Percentiles rank a stretch among this genome's conserved stretches.
These are phyloP conservation scores for Eledona agricola DNA, from an alignment of 2,888 invertebrate species.

Conservation along the genomic window DNA sequence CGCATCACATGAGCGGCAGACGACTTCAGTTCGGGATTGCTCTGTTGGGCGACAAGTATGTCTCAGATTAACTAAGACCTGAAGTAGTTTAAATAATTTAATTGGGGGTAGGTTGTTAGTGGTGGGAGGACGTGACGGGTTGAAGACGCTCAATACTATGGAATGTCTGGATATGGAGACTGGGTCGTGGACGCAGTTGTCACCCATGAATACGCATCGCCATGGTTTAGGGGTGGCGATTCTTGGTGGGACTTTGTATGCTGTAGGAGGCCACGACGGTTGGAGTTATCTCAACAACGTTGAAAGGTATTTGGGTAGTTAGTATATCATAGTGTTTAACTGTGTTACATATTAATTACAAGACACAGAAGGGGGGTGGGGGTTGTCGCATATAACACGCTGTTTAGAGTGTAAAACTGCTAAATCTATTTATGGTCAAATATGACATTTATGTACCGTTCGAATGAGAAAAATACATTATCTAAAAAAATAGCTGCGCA, in stretches of 20 bases:
- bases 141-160: constrained; percentile 92
- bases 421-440: too few relatives aligned
- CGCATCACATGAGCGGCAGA: constrained; percentile 80
- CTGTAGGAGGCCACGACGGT: constrained; percentile 95
- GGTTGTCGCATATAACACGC: too few relatives aligned
- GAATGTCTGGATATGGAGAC: constrained; percentile 88
- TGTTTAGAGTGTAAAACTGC: too few relatives aligned
- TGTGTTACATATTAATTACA: too few relatives aligned
- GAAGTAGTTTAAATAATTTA: not conserved
- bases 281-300: constrained; percentile 95
- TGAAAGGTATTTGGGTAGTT: constrained; percentile 68
- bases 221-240: constrained; percentile 84
- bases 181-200: constrained; percentile 80
- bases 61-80: not conserved
- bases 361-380: too few relatives aligned
- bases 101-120: constrained; percentile 69
- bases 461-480: too few relatives aligned
- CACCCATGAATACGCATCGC: constrained; percentile 90
- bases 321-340: too few relatives aligned
- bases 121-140: constrained; percentile 91
- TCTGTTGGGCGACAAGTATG: constrained; percentile 76
- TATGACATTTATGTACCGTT: too few relatives aligned
- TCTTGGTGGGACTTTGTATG: constrained; percentile 86
- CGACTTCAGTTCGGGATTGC: constrained; percentile 93
- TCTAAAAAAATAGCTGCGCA: too few relatives aligned